Percentiles rank a stretch among this genome's conserved stretches.
Conservation (phyloP, 2,888 invertebrate species). For the Merodon equestris region DNA sequence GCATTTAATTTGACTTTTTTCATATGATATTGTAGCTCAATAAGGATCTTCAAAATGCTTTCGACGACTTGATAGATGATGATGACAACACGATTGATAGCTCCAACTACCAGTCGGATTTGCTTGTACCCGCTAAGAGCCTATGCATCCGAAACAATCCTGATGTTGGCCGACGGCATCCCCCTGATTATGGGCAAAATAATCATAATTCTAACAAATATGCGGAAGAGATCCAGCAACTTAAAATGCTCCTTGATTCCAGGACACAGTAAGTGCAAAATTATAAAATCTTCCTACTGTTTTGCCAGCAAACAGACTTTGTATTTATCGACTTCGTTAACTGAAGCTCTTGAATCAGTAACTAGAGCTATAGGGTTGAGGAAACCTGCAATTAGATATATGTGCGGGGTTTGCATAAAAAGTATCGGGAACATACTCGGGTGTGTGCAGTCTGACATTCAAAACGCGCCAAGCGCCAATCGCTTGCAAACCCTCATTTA, state of each 20-base stretch:
- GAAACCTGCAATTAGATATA: too few species aligned
- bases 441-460: too few species aligned
- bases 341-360: too few species aligned
- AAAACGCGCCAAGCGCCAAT: too few species aligned
- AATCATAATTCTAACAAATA: not conserved
- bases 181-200: too few species aligned
- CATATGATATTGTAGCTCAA: slow-evolving; percentile 80
- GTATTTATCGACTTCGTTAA: too few species aligned
- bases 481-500: too few species aligned
- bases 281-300: too few species aligned
- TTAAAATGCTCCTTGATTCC: slow-evolving; percentile 78
- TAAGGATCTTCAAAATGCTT: slow-evolving; percentile 83
- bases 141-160: slow-evolving; percentile 1
- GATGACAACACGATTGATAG: slow-evolving; percentile 83
- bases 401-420: too few species aligned
- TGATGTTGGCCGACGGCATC: not conserved
- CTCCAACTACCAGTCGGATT: slow-evolving; percentile 76
- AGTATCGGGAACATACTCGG: too few species aligned
- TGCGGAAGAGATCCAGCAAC: slow-evolving; percentile 71
- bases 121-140: slow-evolving; percentile 18
- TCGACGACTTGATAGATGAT: slow-evolving; percentile 84
- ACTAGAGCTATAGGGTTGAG: too few species aligned
- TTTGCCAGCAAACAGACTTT: too few species aligned
- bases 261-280: slow-evolving; percentile 78
- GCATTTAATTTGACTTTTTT: not conserved